Evolutionary conservation across 2,113 vertebrate genomes (phyloP).

Genomic region (Tichodroma muraria): DNA sequence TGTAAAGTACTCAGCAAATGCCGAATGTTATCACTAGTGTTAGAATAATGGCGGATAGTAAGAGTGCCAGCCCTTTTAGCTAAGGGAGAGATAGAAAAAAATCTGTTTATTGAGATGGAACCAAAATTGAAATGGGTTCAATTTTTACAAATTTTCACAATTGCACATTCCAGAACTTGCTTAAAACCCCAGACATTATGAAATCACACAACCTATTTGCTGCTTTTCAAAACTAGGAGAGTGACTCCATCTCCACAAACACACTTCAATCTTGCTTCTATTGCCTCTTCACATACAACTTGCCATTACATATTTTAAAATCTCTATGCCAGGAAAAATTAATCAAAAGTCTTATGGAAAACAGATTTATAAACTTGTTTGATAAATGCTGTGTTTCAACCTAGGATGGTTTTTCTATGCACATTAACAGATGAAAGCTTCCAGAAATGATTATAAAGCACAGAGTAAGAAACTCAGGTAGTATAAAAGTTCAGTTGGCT

Average conservation of each 20-base stretch:
- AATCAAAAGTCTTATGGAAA: neutral
- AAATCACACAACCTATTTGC: neutral
- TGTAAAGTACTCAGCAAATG: neutral
- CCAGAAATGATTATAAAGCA: neutral
- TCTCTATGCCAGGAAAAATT: neutral
- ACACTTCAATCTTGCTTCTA: neutral
- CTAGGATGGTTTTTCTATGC: neutral
- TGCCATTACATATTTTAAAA: neutral
- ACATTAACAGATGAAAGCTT: neutral
- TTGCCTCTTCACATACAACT: neutral
- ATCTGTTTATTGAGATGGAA: neutral
- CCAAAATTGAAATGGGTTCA: neutral
- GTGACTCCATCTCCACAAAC: neutral
- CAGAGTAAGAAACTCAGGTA: neutral
- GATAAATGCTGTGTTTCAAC: neutral
- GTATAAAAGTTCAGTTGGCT: neutral
- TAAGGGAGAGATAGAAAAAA: neutral
- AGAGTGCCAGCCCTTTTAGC: neutral
- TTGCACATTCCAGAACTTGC: neutral
- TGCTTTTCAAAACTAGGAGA: neutral
- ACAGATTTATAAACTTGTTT: neutral
- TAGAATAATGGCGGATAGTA: neutral
- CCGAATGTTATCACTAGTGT: neutral
- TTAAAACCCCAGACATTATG: neutral
- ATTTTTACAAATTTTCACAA: neutral